Conservation (phyloP, 2,888 invertebrate species). For the Hydrotaea cyrtoneurina region DNA sequence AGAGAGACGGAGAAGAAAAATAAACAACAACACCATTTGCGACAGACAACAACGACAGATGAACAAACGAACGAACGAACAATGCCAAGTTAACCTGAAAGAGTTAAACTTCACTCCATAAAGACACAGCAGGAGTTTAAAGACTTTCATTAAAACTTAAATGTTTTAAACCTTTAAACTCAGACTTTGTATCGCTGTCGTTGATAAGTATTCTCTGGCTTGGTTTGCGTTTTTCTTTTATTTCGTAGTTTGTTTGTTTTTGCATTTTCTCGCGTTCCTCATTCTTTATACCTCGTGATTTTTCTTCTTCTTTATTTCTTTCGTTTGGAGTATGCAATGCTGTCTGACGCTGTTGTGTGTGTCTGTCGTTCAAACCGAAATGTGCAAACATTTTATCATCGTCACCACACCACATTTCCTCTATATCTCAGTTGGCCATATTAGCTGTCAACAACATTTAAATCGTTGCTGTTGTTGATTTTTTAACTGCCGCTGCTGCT, state of each 20-base stretch:
- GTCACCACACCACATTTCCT: conserved; percentile 53
- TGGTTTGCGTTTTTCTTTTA: conserved; percentile 26
- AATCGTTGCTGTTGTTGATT: conserved; percentile 53
- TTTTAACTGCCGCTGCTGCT: not conserved
- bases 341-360: not conserved
- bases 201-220: conserved; percentile 17
- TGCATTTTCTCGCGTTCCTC: conserved; percentile 55
- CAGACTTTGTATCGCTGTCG: conserved; percentile 69
- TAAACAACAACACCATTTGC: not conserved
- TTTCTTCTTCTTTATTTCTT: not conserved
- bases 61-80: conserved; percentile 22
- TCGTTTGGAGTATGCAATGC: conserved; percentile 41
- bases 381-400: conserved; percentile 65
- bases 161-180: conserved; percentile 77
- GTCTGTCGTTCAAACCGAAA: conserved; percentile 45
- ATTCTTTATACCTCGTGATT: conserved; percentile 42
- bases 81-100: not conserved
- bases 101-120: not conserved
- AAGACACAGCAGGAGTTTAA: conserved; percentile 66
- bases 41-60: conserved; percentile 43
- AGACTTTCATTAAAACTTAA: conserved; percentile 70
- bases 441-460: conserved; percentile 72
- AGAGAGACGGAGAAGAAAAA: not conserved
- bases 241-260: conserved; percentile 52
- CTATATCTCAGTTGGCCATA: conserved; percentile 64